Evolutionary conservation across 2,888 invertebrate genomes (phyloP).

Genomic region (Cryptus viduatorius): DNA sequence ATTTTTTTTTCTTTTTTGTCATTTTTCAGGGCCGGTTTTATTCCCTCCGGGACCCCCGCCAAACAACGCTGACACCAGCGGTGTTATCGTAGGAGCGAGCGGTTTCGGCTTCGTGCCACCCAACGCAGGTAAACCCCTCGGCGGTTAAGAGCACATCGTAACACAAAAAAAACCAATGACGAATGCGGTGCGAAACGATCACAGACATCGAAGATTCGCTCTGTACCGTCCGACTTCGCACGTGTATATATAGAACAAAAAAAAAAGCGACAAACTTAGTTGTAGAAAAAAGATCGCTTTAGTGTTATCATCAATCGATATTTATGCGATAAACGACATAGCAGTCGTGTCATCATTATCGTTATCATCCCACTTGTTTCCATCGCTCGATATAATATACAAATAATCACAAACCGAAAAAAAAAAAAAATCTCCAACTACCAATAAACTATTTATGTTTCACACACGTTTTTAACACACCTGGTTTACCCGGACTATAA

Average conservation of each 20-base stretch:
- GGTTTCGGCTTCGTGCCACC: slow-evolving; percentile 95
- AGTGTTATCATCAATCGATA: slow-evolving; percentile 40
- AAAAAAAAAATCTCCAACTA: slow-evolving; percentile 35
- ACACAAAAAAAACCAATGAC: slow-evolving; percentile 42
- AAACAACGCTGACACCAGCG: slow-evolving; percentile 90
- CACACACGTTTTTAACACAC: slow-evolving; percentile 33
- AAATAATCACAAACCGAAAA: slow-evolving; percentile 29
- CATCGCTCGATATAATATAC: slow-evolving; percentile 51
- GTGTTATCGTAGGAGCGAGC: slow-evolving; percentile 93
- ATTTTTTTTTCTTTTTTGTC: slow-evolving; percentile 3
- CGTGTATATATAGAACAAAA: slow-evolving; percentile 60
- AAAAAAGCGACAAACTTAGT: slow-evolving; percentile 16
- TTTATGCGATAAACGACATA: slow-evolving; percentile 58
- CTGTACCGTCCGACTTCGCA: slow-evolving; percentile 53
- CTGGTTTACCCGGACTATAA: slow-evolving; percentile 19
- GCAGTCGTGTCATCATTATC: slow-evolving; percentile 51
- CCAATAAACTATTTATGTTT: slow-evolving; percentile 64
- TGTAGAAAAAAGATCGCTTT: slow-evolving; percentile 34
- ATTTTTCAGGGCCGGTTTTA: slow-evolving; percentile 90
- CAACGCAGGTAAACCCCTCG: slow-evolving; percentile 88
- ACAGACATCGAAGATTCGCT: slow-evolving; percentile 44
- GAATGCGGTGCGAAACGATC: slow-evolving; percentile 44
- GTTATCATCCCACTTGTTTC: slow-evolving; percentile 50
- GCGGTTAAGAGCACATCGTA: slow-evolving; percentile 76
- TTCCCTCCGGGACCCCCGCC: slow-evolving; percentile 90